A percentile compares a stretch with the other conserved stretches of the same genome.
Evolutionary conservation across 2,888 invertebrate genomes (phyloP).

Genomic region (Cerastis leucographa): DNA sequence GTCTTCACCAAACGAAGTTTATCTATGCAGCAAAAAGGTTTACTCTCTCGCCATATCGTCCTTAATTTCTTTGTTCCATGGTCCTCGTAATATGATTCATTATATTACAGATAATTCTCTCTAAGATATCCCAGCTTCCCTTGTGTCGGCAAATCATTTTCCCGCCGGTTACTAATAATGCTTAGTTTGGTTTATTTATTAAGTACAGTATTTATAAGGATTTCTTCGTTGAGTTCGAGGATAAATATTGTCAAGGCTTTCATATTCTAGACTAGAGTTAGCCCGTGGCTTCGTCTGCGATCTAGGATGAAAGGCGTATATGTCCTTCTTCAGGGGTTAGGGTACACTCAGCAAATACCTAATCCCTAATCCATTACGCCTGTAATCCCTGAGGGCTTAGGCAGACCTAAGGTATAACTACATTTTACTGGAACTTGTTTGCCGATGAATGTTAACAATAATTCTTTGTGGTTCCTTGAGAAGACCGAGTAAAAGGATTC

Average conservation of each 20-base stretch:
- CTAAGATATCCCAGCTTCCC: conserved; percentile 45
- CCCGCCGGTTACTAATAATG: conserved; percentile 33
- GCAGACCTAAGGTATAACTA: neutral
- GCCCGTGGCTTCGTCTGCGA: neutral
- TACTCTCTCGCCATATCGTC: neutral
- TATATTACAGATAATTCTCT: conserved; percentile 59
- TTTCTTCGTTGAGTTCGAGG: neutral
- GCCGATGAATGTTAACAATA: too few species aligned
- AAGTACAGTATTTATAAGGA: conserved; percentile 28
- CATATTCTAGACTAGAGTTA: neutral
- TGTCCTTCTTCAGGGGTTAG: neutral
- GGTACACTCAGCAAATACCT: neutral
- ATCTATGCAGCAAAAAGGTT: neutral
- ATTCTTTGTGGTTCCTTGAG: too few species aligned
- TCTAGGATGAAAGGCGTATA: neutral
- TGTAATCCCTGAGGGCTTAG: neutral
- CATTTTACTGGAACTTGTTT: too few species aligned
- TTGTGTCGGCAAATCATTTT: conserved; percentile 58
- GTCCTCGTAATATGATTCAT: conserved; percentile 59
- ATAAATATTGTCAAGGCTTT: conserved; percentile 2
- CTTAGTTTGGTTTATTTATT: conserved; percentile 47
- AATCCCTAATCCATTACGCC: neutral
- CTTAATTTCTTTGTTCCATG: conserved; percentile 24
- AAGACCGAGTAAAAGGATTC: too few species aligned
- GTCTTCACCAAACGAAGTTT: neutral